phyloP scores from a whole-genome alignment of 2,797 vertebrate species.

The Sphenodon punctatus region DNA sequence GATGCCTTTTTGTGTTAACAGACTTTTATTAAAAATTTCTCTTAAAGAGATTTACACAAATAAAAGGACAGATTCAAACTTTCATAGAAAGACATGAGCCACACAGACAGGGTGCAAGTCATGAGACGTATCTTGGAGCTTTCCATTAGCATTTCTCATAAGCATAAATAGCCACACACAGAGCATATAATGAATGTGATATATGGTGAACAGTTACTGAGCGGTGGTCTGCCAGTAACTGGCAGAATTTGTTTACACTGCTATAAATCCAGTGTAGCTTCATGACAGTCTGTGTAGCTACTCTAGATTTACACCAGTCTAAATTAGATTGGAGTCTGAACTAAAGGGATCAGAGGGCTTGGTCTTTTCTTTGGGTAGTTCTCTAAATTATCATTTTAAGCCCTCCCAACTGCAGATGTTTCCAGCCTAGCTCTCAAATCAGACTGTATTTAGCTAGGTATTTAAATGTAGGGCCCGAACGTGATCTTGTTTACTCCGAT shows the following conservation, averaged over 20 bases:
- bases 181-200: too few relatives aligned
- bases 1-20: constrained; percentile 9
- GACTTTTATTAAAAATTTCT: constrained; percentile 17
- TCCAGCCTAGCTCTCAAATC: background rate
- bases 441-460: background rate
- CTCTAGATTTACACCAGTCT: background rate
- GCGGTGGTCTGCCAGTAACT: constrained; percentile 18
- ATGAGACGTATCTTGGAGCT: background rate
- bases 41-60: constrained; percentile 32
- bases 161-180: constrained; percentile 25
- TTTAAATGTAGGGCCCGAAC: background rate
- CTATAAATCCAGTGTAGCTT: background rate
- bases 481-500: background rate
- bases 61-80: background rate
- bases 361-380: background rate
- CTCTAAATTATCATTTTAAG: background rate
- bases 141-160: background rate
- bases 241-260: background rate
- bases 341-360: background rate
- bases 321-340: constrained; percentile 20
- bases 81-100: background rate
- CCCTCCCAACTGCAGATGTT: background rate
- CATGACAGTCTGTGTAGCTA: background rate
- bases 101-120: background rate
- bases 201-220: too few relatives aligned